Evolutionary conservation across 1,140 invertebrate genomes (phyloP), one percentile per base, ranked within the genome.

Genomic region (Cydia fagiglandana): DNA sequence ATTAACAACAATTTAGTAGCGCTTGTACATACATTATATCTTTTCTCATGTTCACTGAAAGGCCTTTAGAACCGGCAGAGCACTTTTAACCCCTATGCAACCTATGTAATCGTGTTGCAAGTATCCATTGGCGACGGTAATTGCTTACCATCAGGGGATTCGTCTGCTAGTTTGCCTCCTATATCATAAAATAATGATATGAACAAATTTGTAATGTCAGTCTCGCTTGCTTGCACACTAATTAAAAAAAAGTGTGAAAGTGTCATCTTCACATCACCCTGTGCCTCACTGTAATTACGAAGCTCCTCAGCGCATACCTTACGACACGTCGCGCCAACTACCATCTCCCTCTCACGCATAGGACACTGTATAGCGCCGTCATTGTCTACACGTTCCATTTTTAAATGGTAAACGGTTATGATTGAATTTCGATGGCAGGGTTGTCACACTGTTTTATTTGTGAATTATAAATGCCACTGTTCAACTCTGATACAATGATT

Each of bases 241-340:
- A 56, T n/a, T 17, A 56, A 56, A n/a, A 53, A 56, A 88, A 88
- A 86, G 64, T 87, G 88, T 47, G 84, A 74, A 24, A 2, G 17
- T 24, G 17, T 61, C 56, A 61, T 24, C 20, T 75, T 73, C 34
- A 28, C 20, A 84, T 38, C 90, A 84, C 9, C 77, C 87, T 91
- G 82, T 92, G 86, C 81, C 80, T 15, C 73, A 47, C 70, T 41
- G 80, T 83, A 89, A 86, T 87, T 87, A 86, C 80, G 75, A 82
- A 82, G 77, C 80, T 79, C 79, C 81, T 77, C 78, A 73, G 79
- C 80, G 85, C 88, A 92, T 92, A 88, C 89, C 83, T 50, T 64
- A 77, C 88, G 82, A 89, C 88, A 90, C 88, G 83, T 86, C 83
- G 80, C 78, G 82, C 77, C 80, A 75, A 80, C 78, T 13, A 38